Evolutionary conservation across 92 coral and sea anemone species (phyloP).

Genomic region (Metridium senile): DNA sequence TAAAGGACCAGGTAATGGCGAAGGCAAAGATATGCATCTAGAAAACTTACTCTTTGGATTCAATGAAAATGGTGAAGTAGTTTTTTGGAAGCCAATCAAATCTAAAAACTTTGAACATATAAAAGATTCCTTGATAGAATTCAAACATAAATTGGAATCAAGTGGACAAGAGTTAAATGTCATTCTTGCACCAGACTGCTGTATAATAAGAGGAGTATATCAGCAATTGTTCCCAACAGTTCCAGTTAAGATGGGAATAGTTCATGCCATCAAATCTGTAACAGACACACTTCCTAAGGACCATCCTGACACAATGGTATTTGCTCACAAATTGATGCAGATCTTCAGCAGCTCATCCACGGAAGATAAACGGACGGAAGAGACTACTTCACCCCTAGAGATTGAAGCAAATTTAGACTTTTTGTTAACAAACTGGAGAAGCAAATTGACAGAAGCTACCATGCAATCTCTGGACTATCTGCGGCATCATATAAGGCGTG

Average conservation of each 20-base stretch:
- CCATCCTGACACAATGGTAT: constrained; percentile 35
- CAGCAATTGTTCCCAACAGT: constrained; percentile 48
- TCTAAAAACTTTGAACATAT: constrained; percentile 39
- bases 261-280: constrained; percentile 58
- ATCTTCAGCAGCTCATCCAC: constrained; percentile 16
- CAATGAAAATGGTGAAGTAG: constrained; percentile 54
- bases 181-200: constrained; percentile 56
- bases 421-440: constrained; percentile 34
- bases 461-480: constrained; percentile 25
- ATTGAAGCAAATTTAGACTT: constrained; percentile 42
- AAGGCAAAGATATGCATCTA: constrained; percentile 48
- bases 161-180: constrained; percentile 32
- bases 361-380: constrained; percentile 21
- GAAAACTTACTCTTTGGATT: constrained; percentile 63
- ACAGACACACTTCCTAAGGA: constrained; percentile 39
- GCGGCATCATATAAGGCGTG: constrained; percentile 35
- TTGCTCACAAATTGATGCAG: constrained; percentile 34
- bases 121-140: constrained; percentile 24
- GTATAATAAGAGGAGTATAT: constrained; percentile 34
- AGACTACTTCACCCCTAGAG: constrained; percentile 27
- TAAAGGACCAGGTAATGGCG: constrained; percentile 31
- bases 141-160: constrained; percentile 40
- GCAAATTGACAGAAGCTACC: constrained; percentile 25
- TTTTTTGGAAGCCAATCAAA: constrained; percentile 44
- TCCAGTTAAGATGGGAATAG: constrained; percentile 54